These are phyloP conservation scores for Muntiacus reevesi DNA, from an alignment of 2,113 vertebrate genomes.

Conservation along the genomic window DNA sequence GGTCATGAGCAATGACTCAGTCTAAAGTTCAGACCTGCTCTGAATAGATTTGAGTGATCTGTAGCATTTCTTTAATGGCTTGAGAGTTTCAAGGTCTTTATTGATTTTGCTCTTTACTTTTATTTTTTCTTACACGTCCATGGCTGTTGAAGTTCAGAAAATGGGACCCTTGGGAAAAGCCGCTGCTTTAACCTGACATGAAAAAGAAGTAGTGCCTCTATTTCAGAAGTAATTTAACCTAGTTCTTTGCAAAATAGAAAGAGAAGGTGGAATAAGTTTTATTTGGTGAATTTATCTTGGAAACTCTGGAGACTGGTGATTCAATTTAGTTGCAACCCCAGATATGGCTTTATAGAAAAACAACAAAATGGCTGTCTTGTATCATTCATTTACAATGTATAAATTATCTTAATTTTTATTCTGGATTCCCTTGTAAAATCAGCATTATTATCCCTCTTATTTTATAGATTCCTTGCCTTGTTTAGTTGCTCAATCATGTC, in stretches of 20 bases:
- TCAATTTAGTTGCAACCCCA: not conserved
- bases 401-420: not conserved
- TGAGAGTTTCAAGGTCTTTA: not conserved
- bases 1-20: not conserved
- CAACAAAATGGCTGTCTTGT: not conserved
- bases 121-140: not conserved
- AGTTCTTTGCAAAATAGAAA: not conserved
- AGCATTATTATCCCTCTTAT: not conserved
- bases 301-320: not conserved
- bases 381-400: not conserved
- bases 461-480: not conserved
- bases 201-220: not conserved
- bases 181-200: not conserved
- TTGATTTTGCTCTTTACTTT: not conserved
- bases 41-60: not conserved
- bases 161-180: not conserved
- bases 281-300: not conserved
- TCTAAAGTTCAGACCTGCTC: not conserved
- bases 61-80: not conserved
- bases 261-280: not conserved
- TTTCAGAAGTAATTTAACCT: not conserved
- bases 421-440: not conserved
- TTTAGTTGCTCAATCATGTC: not conserved
- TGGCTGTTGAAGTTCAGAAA: not conserved
- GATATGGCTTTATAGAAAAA: not conserved